Percentiles rank a stretch among this genome's conserved stretches.
Evolutionary conservation across 1,140 invertebrate species (phyloP).

Genomic region (Drosophila virilis): DNA sequence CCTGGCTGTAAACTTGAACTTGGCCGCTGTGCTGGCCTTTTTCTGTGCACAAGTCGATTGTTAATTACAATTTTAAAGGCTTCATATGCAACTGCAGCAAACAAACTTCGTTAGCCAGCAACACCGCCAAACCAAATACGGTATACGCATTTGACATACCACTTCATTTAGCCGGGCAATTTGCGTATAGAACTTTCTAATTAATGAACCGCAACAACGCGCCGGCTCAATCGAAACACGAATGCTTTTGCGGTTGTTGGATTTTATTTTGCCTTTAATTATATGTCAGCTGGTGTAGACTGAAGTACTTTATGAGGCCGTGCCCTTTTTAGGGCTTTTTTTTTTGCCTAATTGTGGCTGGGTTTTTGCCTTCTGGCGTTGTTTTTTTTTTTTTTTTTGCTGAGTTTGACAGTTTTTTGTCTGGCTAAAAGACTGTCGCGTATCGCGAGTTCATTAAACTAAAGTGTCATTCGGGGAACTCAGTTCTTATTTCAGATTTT

Average conservation of each 20-base stretch:
- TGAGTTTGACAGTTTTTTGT: constrained; percentile 47
- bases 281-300: constrained; percentile 1
- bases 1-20: constrained; percentile 36
- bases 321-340: constrained; percentile 35
- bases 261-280: constrained; percentile 22
- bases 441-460: constrained; percentile 74
- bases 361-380: background rate
- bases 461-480: constrained; percentile 74
- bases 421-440: constrained; percentile 50
- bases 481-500: constrained; percentile 20
- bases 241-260: constrained; percentile 16
- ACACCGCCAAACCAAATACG: constrained; percentile 4
- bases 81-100: constrained; percentile 28
- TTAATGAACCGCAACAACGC: constrained; percentile 41
- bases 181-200: constrained; percentile 27
- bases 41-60: constrained; percentile 1
- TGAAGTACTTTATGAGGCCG: constrained; percentile 16
- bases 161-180: constrained; percentile 9
- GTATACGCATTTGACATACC: constrained; percentile 1
- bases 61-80: constrained; percentile 19
- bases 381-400: constrained; percentile 13
- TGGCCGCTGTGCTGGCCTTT: constrained; percentile 3
- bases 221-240: constrained; percentile 41
- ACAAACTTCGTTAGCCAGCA: background rate
- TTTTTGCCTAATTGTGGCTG: constrained; percentile 4